A percentile compares a stretch with the other conserved stretches of the same genome.
These are phyloP conservation scores for Heliconius congener DNA, from an alignment of 1,140 invertebrate genomes.

Conservation along the genomic window DNA sequence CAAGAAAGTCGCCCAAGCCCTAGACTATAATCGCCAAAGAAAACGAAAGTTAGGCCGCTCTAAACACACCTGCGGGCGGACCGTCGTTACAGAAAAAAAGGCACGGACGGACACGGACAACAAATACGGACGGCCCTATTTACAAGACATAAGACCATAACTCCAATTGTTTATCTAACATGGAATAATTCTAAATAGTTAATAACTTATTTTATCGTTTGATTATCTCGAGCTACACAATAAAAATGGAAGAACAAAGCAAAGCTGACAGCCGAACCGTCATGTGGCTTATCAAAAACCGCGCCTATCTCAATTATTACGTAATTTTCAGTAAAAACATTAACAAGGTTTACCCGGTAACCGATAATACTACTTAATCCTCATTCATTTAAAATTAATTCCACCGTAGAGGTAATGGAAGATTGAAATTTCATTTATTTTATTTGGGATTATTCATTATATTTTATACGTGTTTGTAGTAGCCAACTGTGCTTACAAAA, in stretches of 20 bases:
- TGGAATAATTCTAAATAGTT: no score
- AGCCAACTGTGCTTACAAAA: background rate
- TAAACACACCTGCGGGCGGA: no score
- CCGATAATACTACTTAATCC: slow-evolving; percentile 17
- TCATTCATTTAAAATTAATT: slow-evolving; percentile 26
- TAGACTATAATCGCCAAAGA: no score
- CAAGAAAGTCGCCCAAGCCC: no score
- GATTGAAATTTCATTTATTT: slow-evolving; percentile 9
- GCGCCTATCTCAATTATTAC: slow-evolving; percentile 2
- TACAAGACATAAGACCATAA: no score
- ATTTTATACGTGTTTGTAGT: background rate
- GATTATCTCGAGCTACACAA: background rate
- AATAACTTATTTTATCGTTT: no score
- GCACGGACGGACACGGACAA: no score
- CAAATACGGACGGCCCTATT: no score
- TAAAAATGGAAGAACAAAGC: background rate
- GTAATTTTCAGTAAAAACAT: slow-evolving; percentile 5
- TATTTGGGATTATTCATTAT: slow-evolving; percentile 1
- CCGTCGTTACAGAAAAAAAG: no score
- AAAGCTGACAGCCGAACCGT: background rate
- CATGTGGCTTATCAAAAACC: slow-evolving; percentile 6
- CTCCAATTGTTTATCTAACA: no score
- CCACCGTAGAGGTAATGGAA: background rate
- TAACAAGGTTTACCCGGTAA: slow-evolving; percentile 17
- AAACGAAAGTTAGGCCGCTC: no score